A percentile compares a stretch with the other conserved stretches of the same genome.
Conservation (phyloP, 53 echinoderm and acorn worm genomes). For the Henricia sp. region DNA sequence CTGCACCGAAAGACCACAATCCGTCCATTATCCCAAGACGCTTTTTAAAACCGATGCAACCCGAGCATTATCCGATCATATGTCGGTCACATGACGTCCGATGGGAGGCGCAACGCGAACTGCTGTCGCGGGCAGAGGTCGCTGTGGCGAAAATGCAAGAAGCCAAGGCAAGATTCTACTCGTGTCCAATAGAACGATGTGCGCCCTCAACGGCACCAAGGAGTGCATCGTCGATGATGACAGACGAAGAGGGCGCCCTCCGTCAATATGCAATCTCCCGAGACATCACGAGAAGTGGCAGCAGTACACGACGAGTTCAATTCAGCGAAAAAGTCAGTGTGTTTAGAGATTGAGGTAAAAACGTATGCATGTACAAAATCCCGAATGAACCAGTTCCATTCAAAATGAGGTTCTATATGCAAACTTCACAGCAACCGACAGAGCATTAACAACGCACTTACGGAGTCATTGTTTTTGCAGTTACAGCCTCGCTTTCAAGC, state of each 20-base stretch:
- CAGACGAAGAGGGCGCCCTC: background rate
- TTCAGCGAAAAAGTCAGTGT: background rate
- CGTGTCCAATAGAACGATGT: background rate
- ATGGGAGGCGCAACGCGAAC: conserved; percentile 12
- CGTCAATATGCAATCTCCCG: background rate
- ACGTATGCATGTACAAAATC: background rate
- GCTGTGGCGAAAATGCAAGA: background rate
- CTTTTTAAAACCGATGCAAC: conserved; percentile 8
- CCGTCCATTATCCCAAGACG: conserved; percentile 34
- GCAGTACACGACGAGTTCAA: too few relatives aligned
- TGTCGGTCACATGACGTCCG: background rate
- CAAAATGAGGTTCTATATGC: too few relatives aligned
- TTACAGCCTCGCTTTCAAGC: too few relatives aligned
- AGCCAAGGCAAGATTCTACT: conserved; percentile 19
- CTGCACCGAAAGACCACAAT: conserved; percentile 1
- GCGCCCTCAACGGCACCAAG: background rate
- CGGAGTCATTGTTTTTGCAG: too few relatives aligned
- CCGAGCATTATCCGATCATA: background rate
- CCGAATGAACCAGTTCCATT: too few relatives aligned
- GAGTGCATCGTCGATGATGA: background rate
- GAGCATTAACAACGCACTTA: too few relatives aligned
- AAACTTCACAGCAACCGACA: too few relatives aligned
- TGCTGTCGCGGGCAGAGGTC: conserved; percentile 5
- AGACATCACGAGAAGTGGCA: background rate
- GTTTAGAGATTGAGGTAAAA: background rate